Percentiles rank a stretch among this genome's conserved stretches.
Evolutionary conservation across 2,888 invertebrate species (phyloP).

Genomic region (Eremobia ochroleuca): DNA sequence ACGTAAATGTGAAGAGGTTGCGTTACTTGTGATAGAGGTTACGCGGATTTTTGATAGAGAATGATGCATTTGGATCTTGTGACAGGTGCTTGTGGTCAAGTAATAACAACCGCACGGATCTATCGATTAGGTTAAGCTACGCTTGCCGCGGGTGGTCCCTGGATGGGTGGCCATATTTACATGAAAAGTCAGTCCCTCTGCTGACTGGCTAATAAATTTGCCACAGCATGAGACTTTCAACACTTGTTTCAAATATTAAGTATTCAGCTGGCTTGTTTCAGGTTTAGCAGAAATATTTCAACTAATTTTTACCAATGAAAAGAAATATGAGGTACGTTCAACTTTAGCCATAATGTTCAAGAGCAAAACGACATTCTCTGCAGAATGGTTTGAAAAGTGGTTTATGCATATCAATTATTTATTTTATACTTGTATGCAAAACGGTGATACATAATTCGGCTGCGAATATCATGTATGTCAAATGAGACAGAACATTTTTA

Average conservation of each 20-base stretch:
- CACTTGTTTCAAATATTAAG: no score
- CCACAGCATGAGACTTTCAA: no score
- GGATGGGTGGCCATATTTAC: neutral
- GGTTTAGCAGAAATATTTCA: neutral
- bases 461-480: neutral
- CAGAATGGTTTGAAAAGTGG: neutral
- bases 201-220: no score
- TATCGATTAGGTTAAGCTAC: neutral
- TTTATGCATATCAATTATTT: neutral
- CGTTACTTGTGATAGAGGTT: constrained; percentile 22
- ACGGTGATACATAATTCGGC: neutral
- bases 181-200: neutral
- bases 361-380: neutral
- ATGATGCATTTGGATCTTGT: neutral
- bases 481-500: neutral
- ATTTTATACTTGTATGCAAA: constrained; percentile 1
- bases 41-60: neutral
- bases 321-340: neutral
- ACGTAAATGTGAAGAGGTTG: constrained; percentile 42
- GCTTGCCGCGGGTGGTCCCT: neutral
- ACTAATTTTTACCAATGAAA: neutral
- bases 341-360: neutral
- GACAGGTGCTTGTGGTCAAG: neutral
- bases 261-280: neutral
- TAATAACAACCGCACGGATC: neutral